Percentiles rank a stretch among this genome's conserved stretches.
These are phyloP conservation scores for Montipora capricornis DNA, from an alignment of 64 coral and sea anemone species.

Conservation along the genomic window DNA sequence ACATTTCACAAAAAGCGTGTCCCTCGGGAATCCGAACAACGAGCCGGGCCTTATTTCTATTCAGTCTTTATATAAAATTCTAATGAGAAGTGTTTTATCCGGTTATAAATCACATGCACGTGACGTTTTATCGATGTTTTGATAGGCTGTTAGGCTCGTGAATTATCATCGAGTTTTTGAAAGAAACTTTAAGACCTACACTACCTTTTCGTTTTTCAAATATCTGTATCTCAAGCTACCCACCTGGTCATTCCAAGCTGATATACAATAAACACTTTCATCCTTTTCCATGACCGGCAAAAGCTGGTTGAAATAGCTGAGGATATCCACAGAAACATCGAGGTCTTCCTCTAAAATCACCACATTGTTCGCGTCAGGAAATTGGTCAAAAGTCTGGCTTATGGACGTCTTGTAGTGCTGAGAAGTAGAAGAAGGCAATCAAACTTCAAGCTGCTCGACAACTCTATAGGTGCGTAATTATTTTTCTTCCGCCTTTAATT, in stretches of 20 bases:
- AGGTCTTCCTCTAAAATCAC: constrained; percentile 85
- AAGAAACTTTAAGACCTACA: too few relatives aligned
- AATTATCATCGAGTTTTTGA: too few relatives aligned
- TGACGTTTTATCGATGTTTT: too few relatives aligned
- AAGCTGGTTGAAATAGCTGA: constrained; percentile 80
- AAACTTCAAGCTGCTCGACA: neutral
- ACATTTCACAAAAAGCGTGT: too few relatives aligned
- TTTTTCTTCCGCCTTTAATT: too few relatives aligned
- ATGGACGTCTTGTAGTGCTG: constrained; percentile 89
- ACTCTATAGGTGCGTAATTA: too few relatives aligned
- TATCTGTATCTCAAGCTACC: neutral
- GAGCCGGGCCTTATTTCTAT: neutral
- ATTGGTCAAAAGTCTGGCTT: constrained; percentile 67
- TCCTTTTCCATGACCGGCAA: constrained; percentile 83
- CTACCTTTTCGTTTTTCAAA: neutral
- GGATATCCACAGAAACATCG: constrained; percentile 77
- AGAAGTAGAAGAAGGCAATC: neutral
- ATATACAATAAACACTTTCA: constrained; percentile 85
- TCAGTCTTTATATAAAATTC: neutral
- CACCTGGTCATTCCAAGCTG: constrained; percentile 96
- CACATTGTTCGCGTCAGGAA: constrained; percentile 65
- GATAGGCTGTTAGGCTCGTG: too few relatives aligned
- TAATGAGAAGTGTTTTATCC: neutral
- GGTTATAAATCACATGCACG: too few relatives aligned
- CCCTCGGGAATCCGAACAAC: too few relatives aligned